Conservation (phyloP, 2,797 vertebrate genomes). For the Anableps anableps region DNA sequence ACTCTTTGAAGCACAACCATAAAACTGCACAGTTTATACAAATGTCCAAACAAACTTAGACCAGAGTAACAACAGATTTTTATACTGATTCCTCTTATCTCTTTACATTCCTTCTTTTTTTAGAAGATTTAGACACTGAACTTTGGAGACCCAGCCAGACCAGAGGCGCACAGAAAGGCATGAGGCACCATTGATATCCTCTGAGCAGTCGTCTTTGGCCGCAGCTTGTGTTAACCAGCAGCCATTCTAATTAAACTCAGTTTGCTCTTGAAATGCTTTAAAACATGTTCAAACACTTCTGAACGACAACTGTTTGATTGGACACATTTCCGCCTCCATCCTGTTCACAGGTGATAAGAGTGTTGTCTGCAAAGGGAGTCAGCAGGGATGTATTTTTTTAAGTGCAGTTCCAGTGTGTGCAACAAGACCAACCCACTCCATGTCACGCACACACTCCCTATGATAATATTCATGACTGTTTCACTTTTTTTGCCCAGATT, state of each 20-base stretch:
- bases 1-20: slow-evolving; percentile 27
- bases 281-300: slow-evolving; percentile 72
- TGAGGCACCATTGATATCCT: slow-evolving; percentile 55
- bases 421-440: slow-evolving; percentile 60
- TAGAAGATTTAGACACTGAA: slow-evolving; percentile 38
- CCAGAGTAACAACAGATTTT: background rate
- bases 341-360: slow-evolving; percentile 71
- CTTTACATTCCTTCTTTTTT: slow-evolving; percentile 20
- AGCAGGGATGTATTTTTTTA: slow-evolving; percentile 47
- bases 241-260: slow-evolving; percentile 71
- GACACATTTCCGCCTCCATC: slow-evolving; percentile 50
- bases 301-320: slow-evolving; percentile 65
- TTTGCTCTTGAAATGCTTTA: slow-evolving; percentile 69
- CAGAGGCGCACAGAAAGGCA: slow-evolving; percentile 10
- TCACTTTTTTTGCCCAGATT: slow-evolving; percentile 45
- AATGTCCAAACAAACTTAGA: slow-evolving; percentile 22
- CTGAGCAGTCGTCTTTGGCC: slow-evolving; percentile 52
- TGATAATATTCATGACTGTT: slow-evolving; percentile 70
- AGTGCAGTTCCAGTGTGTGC: slow-evolving; percentile 48
- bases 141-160: slow-evolving; percentile 23
- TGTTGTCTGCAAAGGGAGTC: slow-evolving; percentile 28
- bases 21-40: slow-evolving; percentile 5
- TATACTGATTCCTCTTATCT: slow-evolving; percentile 3
- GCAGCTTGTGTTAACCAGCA: slow-evolving; percentile 62
- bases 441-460: slow-evolving; percentile 34